Evolutionary conservation across 92 coral and sea anemone genomes (phyloP).

Genomic region (Chrysogorgia sp.): DNA sequence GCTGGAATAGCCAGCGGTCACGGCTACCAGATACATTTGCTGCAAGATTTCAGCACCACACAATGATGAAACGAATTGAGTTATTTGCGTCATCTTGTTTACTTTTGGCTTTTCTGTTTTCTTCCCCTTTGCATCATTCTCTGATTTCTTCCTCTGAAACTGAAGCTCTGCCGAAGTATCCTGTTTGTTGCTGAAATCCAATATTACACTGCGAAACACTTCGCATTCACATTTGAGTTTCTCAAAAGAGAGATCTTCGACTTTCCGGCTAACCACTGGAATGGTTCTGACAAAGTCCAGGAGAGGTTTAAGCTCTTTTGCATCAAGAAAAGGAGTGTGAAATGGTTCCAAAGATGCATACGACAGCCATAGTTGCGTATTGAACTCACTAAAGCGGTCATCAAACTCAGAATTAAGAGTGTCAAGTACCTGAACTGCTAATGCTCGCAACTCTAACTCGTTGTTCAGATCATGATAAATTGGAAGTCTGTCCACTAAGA

Average conservation of each 20-base stretch:
- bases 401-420: constrained; percentile 27
- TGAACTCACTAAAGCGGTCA: constrained; percentile 23
- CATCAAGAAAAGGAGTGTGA: constrained; percentile 24
- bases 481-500: constrained; percentile 12
- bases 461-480: constrained; percentile 14
- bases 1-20: constrained; percentile 14
- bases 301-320: constrained; percentile 25
- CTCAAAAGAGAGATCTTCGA: constrained; percentile 19
- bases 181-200: constrained; percentile 18
- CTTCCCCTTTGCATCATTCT: constrained; percentile 25
- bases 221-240: constrained; percentile 20
- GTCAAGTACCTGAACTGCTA: constrained; percentile 33
- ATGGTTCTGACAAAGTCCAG: constrained; percentile 13
- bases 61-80: constrained; percentile 9
- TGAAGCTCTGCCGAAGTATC: constrained; percentile 13
- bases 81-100: constrained; percentile 11
- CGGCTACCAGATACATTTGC: constrained; percentile 17
- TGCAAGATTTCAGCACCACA: constrained; percentile 40
- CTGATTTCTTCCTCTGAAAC: constrained; percentile 20
- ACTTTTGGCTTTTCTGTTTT: constrained; percentile 10
- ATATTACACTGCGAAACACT: constrained; percentile 15
- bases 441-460: constrained; percentile 7
- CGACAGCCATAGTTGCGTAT: constrained; percentile 26
- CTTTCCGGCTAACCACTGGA: constrained; percentile 8
- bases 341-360: constrained; percentile 24